Evolutionary conservation across 2,797 vertebrate genomes (phyloP).

Genomic region (Coranthus polyacanthus): DNA sequence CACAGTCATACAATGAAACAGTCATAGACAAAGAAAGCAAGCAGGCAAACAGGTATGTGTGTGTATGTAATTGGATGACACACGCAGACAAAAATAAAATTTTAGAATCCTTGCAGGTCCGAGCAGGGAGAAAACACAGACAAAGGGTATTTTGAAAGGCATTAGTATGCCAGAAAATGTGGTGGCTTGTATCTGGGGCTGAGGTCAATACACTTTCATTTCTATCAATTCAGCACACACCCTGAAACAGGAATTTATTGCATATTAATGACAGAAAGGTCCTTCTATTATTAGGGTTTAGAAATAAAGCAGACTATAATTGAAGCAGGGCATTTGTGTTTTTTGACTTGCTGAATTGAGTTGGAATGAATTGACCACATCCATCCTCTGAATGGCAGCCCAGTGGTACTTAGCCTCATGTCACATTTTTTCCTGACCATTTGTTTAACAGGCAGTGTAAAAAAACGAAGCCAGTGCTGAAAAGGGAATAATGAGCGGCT

Average conservation of each 20-base stretch:
- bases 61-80: not conserved
- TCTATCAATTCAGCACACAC: conserved; percentile 35
- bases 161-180: conserved; percentile 48
- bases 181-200: conserved; percentile 29
- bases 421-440: conserved; percentile 51
- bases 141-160: conserved; percentile 56
- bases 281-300: conserved; percentile 39
- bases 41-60: conserved; percentile 27
- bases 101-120: conserved; percentile 41
- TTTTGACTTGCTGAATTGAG: conserved; percentile 40
- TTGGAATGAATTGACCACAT: conserved; percentile 52
- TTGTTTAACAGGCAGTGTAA: conserved; percentile 30
- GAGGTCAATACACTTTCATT: conserved; percentile 52
- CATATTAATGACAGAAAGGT: conserved; percentile 58
- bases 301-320: conserved; percentile 49
- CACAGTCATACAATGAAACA: conserved; percentile 43
- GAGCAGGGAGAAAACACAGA: conserved; percentile 32
- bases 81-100: conserved; percentile 43
- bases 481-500: conserved; percentile 41
- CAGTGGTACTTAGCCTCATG: conserved; percentile 60
- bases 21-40: conserved; percentile 26
- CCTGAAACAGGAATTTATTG: conserved; percentile 52
- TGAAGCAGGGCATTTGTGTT: conserved; percentile 17
- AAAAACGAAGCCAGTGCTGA: conserved; percentile 45
- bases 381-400: conserved; percentile 47